Conservation (phyloP, 2,113 vertebrate genomes). For the Neofelis nebulosa region DNA sequence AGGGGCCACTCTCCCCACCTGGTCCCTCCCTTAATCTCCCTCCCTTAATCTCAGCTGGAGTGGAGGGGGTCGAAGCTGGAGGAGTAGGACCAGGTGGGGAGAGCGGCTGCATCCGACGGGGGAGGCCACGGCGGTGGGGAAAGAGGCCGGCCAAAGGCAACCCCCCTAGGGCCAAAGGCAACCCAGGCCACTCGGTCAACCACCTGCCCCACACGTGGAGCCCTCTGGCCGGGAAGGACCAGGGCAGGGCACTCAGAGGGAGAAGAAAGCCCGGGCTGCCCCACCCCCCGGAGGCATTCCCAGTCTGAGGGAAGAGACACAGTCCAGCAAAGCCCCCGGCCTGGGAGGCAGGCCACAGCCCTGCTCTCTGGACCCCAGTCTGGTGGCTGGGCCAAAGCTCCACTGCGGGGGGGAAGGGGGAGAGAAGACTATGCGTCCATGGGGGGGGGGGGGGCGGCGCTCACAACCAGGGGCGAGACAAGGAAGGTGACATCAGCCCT, state of each 20-base stretch:
- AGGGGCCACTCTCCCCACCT: background rate
- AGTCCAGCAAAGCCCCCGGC: too few species aligned
- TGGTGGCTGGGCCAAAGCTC: background rate
- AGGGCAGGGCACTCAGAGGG: background rate
- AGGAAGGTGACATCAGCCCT: background rate
- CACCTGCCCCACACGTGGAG: background rate
- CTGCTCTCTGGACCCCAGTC: background rate
- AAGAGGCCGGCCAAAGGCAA: background rate
- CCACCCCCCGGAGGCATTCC: background rate
- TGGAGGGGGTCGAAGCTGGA: background rate
- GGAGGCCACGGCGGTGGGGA: fast-evolving
- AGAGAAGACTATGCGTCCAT: too few species aligned
- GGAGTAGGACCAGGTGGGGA: background rate
- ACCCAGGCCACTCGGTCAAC: background rate
- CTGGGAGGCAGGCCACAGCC: background rate
- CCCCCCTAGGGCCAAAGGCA: background rate
- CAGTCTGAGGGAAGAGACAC: background rate
- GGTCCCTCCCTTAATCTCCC: constrained; percentile 2
- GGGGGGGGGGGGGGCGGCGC: background rate
- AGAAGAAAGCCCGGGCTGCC: background rate
- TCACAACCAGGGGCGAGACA: background rate
- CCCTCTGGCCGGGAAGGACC: background rate
- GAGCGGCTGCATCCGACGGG: fast-evolving
- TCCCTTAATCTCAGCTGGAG: constrained; percentile 8
- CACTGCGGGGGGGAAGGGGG: background rate